These are phyloP conservation scores for Petrolisthes manimaculis DNA, from an alignment of 2,888 invertebrate genomes.

Conservation along the genomic window DNA sequence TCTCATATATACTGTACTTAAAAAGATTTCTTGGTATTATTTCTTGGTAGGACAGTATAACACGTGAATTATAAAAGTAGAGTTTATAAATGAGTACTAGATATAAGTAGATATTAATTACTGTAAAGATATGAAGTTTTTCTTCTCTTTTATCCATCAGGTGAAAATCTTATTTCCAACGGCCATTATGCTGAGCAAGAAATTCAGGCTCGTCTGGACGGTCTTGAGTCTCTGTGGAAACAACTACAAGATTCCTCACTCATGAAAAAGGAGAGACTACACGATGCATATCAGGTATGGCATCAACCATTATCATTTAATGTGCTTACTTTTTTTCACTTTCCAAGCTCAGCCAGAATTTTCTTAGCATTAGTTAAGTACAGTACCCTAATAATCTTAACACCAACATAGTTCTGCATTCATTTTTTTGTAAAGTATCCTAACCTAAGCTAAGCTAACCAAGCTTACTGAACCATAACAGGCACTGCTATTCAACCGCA, in stretches of 20 bases:
- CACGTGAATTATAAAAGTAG: too few relatives aligned
- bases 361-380: neutral
- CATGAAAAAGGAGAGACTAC: constrained; percentile 85
- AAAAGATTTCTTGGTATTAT: too few relatives aligned
- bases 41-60: too few relatives aligned
- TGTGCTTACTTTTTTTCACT: neutral
- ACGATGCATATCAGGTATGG: constrained; percentile 82
- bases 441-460: neutral
- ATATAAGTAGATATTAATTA: too few relatives aligned
- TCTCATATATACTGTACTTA: too few relatives aligned
- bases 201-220: constrained; percentile 85
- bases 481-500: constrained; percentile 87
- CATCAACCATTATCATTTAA: too few relatives aligned
- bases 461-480: constrained; percentile 69
- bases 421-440: neutral
- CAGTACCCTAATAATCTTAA: too few relatives aligned
- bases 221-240: constrained; percentile 88
- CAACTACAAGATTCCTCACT: constrained; percentile 85
- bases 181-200: constrained; percentile 91
- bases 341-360: neutral
- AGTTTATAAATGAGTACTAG: too few relatives aligned
- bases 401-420: neutral
- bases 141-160: constrained; percentile 52
- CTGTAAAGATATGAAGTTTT: too few relatives aligned
- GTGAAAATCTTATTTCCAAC: constrained; percentile 74